A percentile compares a stretch with the other conserved stretches of the same genome.
Evolutionary conservation across 2,888 invertebrate species (phyloP).

Genomic region (Athalia circularis): DNA sequence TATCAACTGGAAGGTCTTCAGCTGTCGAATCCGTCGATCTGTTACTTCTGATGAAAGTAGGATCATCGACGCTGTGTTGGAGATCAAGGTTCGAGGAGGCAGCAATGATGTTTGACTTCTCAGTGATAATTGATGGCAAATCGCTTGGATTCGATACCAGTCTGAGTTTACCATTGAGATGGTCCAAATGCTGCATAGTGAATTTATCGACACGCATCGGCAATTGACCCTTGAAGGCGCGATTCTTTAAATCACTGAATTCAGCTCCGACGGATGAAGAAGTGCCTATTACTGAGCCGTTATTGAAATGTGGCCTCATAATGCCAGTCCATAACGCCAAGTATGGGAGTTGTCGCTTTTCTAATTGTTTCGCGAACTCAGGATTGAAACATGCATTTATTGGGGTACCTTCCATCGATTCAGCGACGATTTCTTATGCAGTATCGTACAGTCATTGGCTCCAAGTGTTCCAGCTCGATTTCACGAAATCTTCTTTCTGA

Average conservation of each 20-base stretch:
- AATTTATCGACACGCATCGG: conserved; percentile 44
- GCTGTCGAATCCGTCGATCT: conserved; percentile 1
- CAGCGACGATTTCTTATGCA: conserved; percentile 32
- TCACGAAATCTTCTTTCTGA: not conserved
- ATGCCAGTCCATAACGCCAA: too few species aligned
- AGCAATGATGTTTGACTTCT: too few species aligned
- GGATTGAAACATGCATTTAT: too few species aligned
- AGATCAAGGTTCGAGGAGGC: too few species aligned
- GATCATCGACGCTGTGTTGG: conserved; percentile 37
- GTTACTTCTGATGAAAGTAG: conserved; percentile 21
- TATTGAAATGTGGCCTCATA: conserved; percentile 37
- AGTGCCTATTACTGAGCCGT: conserved; percentile 27
- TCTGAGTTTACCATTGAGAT: too few species aligned
- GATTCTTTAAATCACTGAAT: conserved; percentile 45
- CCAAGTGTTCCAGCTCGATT: conserved; percentile 49
- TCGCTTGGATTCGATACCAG: too few species aligned
- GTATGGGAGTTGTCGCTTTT: too few species aligned
- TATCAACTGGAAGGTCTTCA: not conserved
- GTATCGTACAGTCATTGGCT: conserved; percentile 20
- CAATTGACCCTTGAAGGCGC: conserved; percentile 35
- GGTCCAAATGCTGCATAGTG: too few species aligned
- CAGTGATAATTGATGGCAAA: too few species aligned
- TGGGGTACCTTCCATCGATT: too few species aligned
- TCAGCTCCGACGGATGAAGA: conserved; percentile 44
- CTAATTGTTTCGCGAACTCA: too few species aligned